Evolutionary conservation across 2,797 vertebrate genomes (phyloP), one percentile per base, ranked within the genome.

Genomic region (Buceros bicornis): DNA sequence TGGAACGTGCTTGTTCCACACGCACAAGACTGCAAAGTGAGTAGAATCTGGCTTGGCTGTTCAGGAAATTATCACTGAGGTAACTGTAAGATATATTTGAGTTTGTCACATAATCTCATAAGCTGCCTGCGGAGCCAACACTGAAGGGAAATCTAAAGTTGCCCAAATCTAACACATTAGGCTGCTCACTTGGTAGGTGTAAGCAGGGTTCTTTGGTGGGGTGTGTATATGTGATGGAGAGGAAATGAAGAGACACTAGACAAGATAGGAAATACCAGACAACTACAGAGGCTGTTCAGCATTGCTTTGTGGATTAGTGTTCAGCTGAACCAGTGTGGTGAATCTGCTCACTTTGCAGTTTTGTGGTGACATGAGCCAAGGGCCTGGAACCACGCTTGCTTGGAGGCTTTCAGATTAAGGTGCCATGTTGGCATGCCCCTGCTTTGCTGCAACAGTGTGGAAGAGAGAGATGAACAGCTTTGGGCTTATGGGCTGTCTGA

Each of bases 391-490:
- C 21, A 13, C 13, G 1, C 31, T 80, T 16, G 13, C 62, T 43
- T 54, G 48, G 22, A 47, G 8, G 54, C 77, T 66, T 61, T 42
- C 40, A 33, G 33, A 25, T 31, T 69, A 20, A 72, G 42, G 31
- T 37, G 4, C 31, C 11, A 3, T 24, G 17, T 31, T 87, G 53
- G 17, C 17, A 6, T 10, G 33, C 37, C 25, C n/a, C 61, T 1
- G 2, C 37, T 67, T 82, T 51, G 21, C 5, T n/a, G 22, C 1
- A 0, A 8, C 5, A 0, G 35, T 33, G 56, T 24, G 13, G n/a
- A 37, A 62, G 72, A 66, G 40, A 57, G 60, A 45, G 37, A 21
- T 1, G 11, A 58, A 65, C 22, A 60, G 45, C 33, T 54, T 70
- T 76, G 51, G 33, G 17, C 10, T 70, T 84, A 26, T 31, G 1